These are phyloP conservation scores for Rhodeus uyekii DNA, from an alignment of 2,797 vertebrate genomes.

Conservation along the genomic window DNA sequence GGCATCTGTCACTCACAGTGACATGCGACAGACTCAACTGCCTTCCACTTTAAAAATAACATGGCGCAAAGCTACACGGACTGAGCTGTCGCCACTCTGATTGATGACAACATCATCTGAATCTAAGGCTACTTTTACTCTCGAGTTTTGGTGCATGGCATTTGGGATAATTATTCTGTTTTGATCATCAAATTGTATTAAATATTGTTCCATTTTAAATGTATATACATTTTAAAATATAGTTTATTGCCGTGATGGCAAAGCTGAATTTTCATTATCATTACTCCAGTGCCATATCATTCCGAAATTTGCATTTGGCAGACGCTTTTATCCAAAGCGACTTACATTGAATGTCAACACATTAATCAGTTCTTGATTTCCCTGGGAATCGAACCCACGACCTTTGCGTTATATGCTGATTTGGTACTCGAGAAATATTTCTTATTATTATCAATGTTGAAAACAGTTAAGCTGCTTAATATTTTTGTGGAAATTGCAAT, in stretches of 20 bases:
- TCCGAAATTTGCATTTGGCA: no score
- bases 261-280: neutral
- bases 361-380: no score
- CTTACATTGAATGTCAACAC: no score
- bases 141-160: neutral
- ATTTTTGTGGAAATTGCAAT: neutral
- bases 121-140: conserved; percentile 48
- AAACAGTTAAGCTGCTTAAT: neutral
- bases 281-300: neutral
- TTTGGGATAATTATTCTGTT: neutral
- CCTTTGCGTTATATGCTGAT: neutral
- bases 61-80: conserved; percentile 50
- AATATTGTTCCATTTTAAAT: neutral
- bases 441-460: neutral
- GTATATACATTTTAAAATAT: neutral
- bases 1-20: conserved; percentile 67
- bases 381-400: no score
- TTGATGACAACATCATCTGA: conserved; percentile 66
- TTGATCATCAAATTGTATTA: no score
- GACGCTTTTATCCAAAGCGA: no score
- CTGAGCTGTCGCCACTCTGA: conserved; percentile 58
- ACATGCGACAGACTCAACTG: conserved; percentile 54
- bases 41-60: conserved; percentile 63
- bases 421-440: neutral
- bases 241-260: neutral